Evolutionary conservation across 2,888 invertebrate species (phyloP), one percentile per base, ranked within the genome.

Genomic region (Iphiclides podalirius): DNA sequence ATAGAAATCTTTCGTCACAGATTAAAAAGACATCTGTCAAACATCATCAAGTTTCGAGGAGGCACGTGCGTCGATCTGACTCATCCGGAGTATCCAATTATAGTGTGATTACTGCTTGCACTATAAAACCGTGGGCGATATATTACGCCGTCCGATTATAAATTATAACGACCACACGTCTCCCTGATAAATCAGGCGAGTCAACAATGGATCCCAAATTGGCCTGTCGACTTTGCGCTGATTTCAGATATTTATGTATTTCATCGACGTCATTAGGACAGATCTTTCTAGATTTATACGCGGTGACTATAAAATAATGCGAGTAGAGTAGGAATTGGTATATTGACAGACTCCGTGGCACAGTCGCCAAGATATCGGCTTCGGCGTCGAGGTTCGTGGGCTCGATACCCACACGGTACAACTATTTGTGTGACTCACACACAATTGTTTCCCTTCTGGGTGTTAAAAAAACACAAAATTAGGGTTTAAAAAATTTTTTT

Each of bases 1-100:
- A 20, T 20, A 4, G 6, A 20, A 20, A 20, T 4, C 3, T 46
- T 17, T 38, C 37, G 38, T 20, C 38, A 46, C 28, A 26, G 16
- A 37, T 4, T 40, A 47, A 40, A 35, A 16, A 33, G 33, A 40
- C 35, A 41, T 47, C 47, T 47, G 47, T 47, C 34, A 40, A 23
- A 35, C 35, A 28, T 47, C 16, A 35, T 47, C 26, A 41, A 40
- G 40, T 40, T 28, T 47, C 1, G 15, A 14, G 8, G 31, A 12
- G 13, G 36, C 40, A 41, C 41, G 40, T 41, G 47, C 26, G 16
- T 7, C 2, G 37, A 9, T 37, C 45, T 47, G 47, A 39, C 15
- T 39, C 47, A 47, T 47, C 34, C 34, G 8, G 15, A 12, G 35
- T 13, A 38, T 33, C 42, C 33, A 38, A 26, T 20, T 41, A 36